Percentiles rank a stretch among this genome's conserved stretches.
These are phyloP conservation scores for Theocolax elegans DNA, from an alignment of 1,140 invertebrate genomes.

Conservation along the genomic window DNA sequence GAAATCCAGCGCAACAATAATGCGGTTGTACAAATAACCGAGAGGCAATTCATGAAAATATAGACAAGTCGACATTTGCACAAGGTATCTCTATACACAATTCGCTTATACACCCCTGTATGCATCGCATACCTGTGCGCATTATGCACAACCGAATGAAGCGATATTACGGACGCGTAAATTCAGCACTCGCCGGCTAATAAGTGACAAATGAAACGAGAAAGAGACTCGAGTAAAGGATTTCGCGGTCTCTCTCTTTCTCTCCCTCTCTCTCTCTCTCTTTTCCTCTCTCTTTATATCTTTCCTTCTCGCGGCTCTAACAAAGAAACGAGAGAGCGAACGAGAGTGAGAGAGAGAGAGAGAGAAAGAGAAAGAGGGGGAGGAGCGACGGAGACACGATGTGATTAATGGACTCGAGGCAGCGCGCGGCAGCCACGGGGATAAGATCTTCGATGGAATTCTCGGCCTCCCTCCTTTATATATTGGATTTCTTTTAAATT, in stretches of 20 bases:
- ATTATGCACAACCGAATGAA: conserved; percentile 13
- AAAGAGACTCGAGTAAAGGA: not conserved
- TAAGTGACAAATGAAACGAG: conserved; percentile 40
- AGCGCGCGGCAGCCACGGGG: conserved; percentile 44
- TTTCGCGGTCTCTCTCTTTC: too few species aligned
- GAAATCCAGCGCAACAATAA: not conserved
- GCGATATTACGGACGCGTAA: conserved; percentile 1
- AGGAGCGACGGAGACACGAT: conserved; percentile 48
- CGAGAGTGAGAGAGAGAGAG: conserved; percentile 29
- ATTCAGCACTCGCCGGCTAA: conserved; percentile 21
- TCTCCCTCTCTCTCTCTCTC: too few species aligned
- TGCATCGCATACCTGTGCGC: not conserved
- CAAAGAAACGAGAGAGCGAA: not conserved
- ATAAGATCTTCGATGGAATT: conserved; percentile 64
- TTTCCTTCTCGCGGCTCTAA: too few species aligned
- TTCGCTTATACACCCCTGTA: too few species aligned
- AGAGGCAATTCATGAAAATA: not conserved
- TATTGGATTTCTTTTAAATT: conserved; percentile 69
- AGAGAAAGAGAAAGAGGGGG: conserved; percentile 41
- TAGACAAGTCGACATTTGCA: conserved; percentile 5
- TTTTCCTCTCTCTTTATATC: too few species aligned
- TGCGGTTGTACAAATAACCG: not conserved
- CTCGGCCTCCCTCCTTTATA: conserved; percentile 59
- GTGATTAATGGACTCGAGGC: conserved; percentile 68
- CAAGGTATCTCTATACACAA: not conserved